Conservation (phyloP, 2,888 invertebrate genomes). For the Drosophila nr. fundita region DNA sequence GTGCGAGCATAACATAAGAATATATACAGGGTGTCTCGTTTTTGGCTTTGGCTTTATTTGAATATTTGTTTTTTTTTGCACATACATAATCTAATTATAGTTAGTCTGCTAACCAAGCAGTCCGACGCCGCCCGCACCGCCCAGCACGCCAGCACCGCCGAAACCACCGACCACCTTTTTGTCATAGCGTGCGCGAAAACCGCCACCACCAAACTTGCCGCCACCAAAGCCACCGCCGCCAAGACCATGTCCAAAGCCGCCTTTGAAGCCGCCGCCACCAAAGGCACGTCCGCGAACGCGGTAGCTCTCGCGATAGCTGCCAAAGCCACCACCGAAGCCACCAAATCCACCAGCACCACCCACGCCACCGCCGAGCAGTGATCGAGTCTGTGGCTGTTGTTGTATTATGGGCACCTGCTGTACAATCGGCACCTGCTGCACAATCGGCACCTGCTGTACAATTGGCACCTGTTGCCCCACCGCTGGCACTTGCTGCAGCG, state of each 20-base stretch:
- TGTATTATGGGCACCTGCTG: conserved; percentile 60
- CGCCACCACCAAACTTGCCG: conserved; percentile 58
- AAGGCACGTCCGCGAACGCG: conserved; percentile 72
- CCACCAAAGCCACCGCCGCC: conserved; percentile 49
- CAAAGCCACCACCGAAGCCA: conserved; percentile 72
- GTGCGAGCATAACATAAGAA: conserved; percentile 37
- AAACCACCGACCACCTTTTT: conserved; percentile 66
- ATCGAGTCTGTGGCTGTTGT: conserved; percentile 52
- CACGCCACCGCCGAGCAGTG: conserved; percentile 27
- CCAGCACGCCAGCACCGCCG: conserved; percentile 60
- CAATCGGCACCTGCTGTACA: conserved; percentile 65
- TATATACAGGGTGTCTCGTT: conserved; percentile 65
- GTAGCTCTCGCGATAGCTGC: conserved; percentile 73
- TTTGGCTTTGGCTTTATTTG: conserved; percentile 31
- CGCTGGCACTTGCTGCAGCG: conserved; percentile 62
- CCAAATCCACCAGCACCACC: conserved; percentile 41
- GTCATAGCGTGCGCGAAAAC: conserved; percentile 66
- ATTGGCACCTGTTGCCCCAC: conserved; percentile 67
- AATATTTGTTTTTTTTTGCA: background rate
- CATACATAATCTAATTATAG: conserved; percentile 14
- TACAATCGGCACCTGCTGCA: conserved; percentile 43
- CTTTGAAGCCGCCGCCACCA: conserved; percentile 63
- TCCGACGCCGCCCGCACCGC: conserved; percentile 42
- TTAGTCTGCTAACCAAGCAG: conserved; percentile 22
- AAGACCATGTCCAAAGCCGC: conserved; percentile 52